Percentiles rank a stretch among this genome's conserved stretches.
Conservation (phyloP, 1,140 invertebrate genomes). For the Harpegnathos saltator region DNA sequence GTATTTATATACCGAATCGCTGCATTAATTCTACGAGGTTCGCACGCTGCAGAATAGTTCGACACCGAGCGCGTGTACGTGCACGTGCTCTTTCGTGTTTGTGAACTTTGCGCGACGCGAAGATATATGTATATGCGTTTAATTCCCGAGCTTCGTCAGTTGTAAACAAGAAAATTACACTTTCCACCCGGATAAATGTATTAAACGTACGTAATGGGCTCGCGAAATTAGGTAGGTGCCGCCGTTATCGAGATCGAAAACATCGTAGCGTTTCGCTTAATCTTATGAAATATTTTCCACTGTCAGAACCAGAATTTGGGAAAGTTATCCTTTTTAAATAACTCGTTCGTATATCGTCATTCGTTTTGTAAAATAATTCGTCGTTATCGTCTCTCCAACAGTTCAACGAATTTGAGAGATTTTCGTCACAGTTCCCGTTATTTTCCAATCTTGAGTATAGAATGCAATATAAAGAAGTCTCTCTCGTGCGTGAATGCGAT, state of each 20-base stretch:
- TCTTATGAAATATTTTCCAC: background rate
- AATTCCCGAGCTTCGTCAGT: background rate
- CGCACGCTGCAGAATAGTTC: background rate
- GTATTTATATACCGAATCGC: background rate
- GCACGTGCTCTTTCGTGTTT: background rate
- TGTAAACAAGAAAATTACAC: background rate
- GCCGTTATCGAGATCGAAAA: background rate
- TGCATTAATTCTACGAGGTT: background rate
- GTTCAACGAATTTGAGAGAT: no score
- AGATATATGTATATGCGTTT: background rate
- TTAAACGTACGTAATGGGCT: conserved; percentile 1
- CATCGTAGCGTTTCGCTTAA: conserved; percentile 7
- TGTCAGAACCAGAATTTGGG: no score
- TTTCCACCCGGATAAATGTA: conserved; percentile 20
- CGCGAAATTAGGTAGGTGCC: conserved; percentile 3
- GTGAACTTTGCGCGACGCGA: background rate
- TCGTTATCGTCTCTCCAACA: no score
- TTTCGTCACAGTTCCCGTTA: no score
- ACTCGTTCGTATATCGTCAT: no score
- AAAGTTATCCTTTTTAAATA: no score
- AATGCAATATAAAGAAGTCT: conserved; percentile 12
- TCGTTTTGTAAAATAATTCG: no score
- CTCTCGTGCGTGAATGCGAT: background rate
- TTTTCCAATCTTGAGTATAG: background rate
- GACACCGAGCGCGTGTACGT: no score